Evolutionary conservation across 2,888 invertebrate genomes (phyloP).

Genomic region (Acleris holmiana): DNA sequence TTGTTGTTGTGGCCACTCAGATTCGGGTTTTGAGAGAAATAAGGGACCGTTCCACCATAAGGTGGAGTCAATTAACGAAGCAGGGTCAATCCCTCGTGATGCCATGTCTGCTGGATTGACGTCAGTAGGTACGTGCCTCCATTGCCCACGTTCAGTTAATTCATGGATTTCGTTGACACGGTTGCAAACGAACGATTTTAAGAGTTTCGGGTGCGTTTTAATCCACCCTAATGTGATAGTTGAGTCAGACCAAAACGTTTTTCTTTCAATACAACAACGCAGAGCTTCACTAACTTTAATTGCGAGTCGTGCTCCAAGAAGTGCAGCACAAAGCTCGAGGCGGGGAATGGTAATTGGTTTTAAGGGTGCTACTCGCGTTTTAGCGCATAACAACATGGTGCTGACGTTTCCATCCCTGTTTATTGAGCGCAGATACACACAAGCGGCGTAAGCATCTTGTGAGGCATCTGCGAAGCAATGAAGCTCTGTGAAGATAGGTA

Average conservation of each 20-base stretch:
- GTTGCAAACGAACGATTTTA: slow-evolving; percentile 42
- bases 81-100: slow-evolving; percentile 32
- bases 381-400: slow-evolving; percentile 4
- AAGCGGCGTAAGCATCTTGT: slow-evolving; percentile 7
- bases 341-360: slow-evolving; percentile 4
- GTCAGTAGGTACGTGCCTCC: slow-evolving; percentile 33
- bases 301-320: slow-evolving; percentile 27
- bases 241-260: slow-evolving; percentile 38
- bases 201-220: slow-evolving; percentile 24
- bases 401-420: not conserved
- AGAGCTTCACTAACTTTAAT: slow-evolving; percentile 28
- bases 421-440: slow-evolving; percentile 2
- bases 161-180: slow-evolving; percentile 38
- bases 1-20: slow-evolving; percentile 14
- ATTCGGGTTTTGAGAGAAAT: slow-evolving; percentile 4
- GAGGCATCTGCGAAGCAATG: slow-evolving; percentile 15
- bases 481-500: not conserved
- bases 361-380: slow-evolving; percentile 12
- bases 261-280: not conserved
- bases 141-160: slow-evolving; percentile 26
- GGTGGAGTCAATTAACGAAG: not conserved
- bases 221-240: slow-evolving; percentile 39
- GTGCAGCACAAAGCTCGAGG: slow-evolving; percentile 10
- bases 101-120: slow-evolving; percentile 36
- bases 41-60: slow-evolving; percentile 32